Conservation (phyloP, 2,888 invertebrate genomes). For the Elegia similella region DNA sequence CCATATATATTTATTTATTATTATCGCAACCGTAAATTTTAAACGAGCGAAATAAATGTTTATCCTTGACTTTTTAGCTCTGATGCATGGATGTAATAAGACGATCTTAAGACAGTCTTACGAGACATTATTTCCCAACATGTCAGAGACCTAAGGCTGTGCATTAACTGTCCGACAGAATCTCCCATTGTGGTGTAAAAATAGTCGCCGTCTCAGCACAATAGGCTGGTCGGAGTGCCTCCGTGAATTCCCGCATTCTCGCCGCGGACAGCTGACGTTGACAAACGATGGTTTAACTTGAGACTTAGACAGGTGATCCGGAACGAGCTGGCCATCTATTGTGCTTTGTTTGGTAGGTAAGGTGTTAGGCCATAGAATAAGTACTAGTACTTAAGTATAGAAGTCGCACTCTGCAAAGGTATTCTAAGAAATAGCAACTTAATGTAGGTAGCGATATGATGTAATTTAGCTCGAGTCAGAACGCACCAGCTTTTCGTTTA, state of each 20-base stretch:
- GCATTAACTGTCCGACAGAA: constrained; percentile 13
- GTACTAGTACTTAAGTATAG: too few species aligned
- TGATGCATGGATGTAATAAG: too few species aligned
- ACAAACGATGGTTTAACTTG: constrained; percentile 59
- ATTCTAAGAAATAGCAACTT: too few species aligned
- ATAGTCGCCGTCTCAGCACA: constrained; percentile 52
- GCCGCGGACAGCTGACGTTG: constrained; percentile 51
- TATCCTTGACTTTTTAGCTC: too few species aligned
- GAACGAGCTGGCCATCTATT: constrained; percentile 59
- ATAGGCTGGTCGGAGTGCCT: constrained; percentile 41
- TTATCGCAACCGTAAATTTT: too few species aligned
- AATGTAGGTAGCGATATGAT: too few species aligned
- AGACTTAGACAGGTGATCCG: constrained; percentile 71
- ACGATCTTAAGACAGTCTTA: neutral
- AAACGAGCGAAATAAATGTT: too few species aligned
- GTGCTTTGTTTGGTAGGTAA: constrained; percentile 40
- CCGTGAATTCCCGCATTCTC: constrained; percentile 41
- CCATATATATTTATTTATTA: too few species aligned
- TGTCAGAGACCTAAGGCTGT: neutral
- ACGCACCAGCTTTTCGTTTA: too few species aligned
- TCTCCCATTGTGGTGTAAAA: constrained; percentile 46
- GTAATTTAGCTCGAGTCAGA: too few species aligned
- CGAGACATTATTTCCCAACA: neutral
- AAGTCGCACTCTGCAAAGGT: too few species aligned
- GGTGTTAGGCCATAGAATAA: constrained; percentile 20